Base-by-base conservation (phyloP, 2,888 invertebrate genomes). In the Hirtodrosophila trivittata region DNA sequence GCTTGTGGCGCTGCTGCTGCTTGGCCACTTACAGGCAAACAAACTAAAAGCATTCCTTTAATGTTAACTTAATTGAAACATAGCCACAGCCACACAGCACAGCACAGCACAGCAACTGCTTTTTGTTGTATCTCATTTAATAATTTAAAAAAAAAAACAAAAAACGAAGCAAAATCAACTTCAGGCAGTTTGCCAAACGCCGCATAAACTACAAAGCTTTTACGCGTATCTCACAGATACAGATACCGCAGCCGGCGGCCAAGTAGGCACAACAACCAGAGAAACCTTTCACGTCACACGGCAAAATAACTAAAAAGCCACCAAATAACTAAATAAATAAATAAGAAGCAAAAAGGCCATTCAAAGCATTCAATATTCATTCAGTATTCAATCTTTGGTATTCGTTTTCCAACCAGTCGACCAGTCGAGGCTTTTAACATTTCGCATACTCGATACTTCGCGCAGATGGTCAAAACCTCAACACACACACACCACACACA, bases 131-230 rank as follows among this genome's bases (percentile, higher is more conserved):
- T 55, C 60, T 52, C 55, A 56, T 75, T 68, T 67, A 77, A 83
- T 77, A 75, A 72, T 77, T 76, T 66, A 47, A 70, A 67, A 32
- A 32, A 57, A n/a, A 47, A n/a, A 9, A 18, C 4, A 30, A n/a
- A n/a, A n/a, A n/a, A n/a, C n/a, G n/a, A n/a, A n/a, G n/a, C n/a
- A n/a, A n/a, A n/a, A n/a, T n/a, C 30, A 21, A 12, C 64, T 68
- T 57, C 74, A 78, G 82, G 86, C 83, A 85, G 60, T 68, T 72
- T 86, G 82, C 82, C 82, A 82, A 57, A 55, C 38, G 54, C 64
- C 62, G 66, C 73, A 75, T 74, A 85, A 83, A 78, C 80, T 78
- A 86, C 83, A 83, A 86, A 83, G 80, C 86, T 85, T 85, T 81
- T 85, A 85, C 81, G 68, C 84, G 74, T 80, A 85, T 80, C 82